These are phyloP conservation scores for Heliconius eleuchia DNA, from an alignment of 1,140 invertebrate genomes.

Conservation along the genomic window DNA sequence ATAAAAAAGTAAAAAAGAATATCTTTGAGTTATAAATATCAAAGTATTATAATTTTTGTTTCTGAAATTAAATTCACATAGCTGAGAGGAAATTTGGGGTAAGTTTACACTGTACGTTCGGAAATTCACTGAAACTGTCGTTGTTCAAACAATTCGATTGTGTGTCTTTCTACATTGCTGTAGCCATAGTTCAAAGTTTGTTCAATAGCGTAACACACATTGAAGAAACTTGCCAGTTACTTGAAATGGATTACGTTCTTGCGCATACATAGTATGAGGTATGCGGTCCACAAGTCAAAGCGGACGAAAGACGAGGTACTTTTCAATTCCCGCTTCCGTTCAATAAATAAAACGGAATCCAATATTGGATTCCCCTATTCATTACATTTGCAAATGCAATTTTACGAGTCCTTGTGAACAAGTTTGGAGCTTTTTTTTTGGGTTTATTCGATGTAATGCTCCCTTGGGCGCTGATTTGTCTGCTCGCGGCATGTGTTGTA, in stretches of 20 bases:
- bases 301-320: constrained; percentile 32
- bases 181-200: constrained; percentile 40
- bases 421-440: constrained; percentile 13
- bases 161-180: constrained; percentile 27
- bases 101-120: neutral
- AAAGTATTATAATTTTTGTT: neutral
- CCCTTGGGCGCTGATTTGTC: constrained; percentile 7
- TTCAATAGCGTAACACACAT: constrained; percentile 40
- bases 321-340: constrained; percentile 37
- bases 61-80: neutral
- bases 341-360: constrained; percentile 39
- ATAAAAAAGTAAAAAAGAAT: too few relatives aligned
- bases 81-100: neutral
- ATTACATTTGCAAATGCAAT: constrained; percentile 35
- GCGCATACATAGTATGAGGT: constrained; percentile 31
- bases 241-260: constrained; percentile 35
- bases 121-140: constrained; percentile 19
- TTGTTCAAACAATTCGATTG: constrained; percentile 30
- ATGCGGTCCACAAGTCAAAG: constrained; percentile 38
- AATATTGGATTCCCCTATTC: constrained; percentile 35
- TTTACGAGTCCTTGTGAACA: constrained; percentile 13
- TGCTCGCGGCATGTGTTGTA: constrained; percentile 31
- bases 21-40: too few relatives aligned
- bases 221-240: constrained; percentile 38
- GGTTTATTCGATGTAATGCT: constrained; percentile 14